Base-by-base conservation (phyloP, 2,888 invertebrate species). In the Lithosia quadra region DNA sequence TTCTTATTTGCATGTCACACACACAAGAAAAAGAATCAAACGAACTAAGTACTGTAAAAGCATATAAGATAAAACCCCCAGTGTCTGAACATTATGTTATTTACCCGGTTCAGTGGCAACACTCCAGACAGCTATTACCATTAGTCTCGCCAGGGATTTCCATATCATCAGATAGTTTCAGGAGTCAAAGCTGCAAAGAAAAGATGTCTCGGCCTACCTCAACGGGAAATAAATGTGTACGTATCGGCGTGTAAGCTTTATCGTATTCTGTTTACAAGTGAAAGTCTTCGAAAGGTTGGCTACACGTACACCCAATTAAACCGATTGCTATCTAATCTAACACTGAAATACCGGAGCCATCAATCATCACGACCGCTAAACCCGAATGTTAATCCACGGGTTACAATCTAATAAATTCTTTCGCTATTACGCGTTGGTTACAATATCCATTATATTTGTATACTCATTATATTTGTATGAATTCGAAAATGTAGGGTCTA, bases 241-340 rank as follows among this genome's bases (percentile, higher is more conserved):
- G 5, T 28, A 28, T 28, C 43, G 22, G 7, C n/a, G n/a, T n/a
- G n/a, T n/a, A 49, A 49, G n/a, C n/a, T 68, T n/a, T 65, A 69
- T 77, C 68, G 13, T 78, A 73, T 70, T 68, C 65, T 69, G 69
- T 55, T 72, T 49, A n/a, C n/a, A 49, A 62, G 79, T 74, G 81
- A 81, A 79, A 79, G 79, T 79, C 71, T 63, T 74, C 62, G 62
- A 60, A 71, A 74, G 68, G 39, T 65, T 57, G 22, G 28, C 61
- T 71, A 69, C 67, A 62, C 67, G 67, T 62, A 56, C 70, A 71
- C 49, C 74, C 76, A 73, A 79, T 80, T 76, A 79, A 66, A 72
- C 57, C 28, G 77, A 77, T 81, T 73, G 65, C 71, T 63, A 77
- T 77, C 82, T 56, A 56, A 56, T 15, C n/a, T 70, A 59, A 72